These are phyloP conservation scores for Pterobdella sp. DNA, from an alignment of 2,888 invertebrate genomes.

Conservation along the genomic window DNA sequence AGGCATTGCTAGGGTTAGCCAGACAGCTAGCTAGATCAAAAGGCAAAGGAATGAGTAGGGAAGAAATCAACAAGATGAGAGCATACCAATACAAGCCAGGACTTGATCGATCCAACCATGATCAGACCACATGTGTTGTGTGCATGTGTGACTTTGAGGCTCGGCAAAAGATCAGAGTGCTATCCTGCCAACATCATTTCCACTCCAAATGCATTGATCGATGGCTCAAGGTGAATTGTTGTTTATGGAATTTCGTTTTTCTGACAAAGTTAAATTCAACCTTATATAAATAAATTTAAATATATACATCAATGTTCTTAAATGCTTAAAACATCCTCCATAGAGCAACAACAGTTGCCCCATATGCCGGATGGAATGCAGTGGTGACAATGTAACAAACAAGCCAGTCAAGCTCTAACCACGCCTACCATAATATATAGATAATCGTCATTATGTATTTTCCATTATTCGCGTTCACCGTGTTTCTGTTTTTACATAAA, in stretches of 20 bases:
- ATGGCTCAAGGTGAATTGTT: constrained; percentile 27
- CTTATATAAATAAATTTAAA: background rate
- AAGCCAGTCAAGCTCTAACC: no score
- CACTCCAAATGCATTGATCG: constrained; percentile 30
- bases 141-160: constrained; percentile 31
- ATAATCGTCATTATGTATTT: no score
- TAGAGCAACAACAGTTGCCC: constrained; percentile 28
- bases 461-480: no score
- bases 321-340: background rate
- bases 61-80: constrained; percentile 23
- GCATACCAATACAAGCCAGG: constrained; percentile 26
- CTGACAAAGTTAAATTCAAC: background rate
- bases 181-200: constrained; percentile 30
- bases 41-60: constrained; percentile 25
- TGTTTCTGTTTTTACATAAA: no score
- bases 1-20: constrained; percentile 29
- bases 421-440: no score
- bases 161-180: constrained; percentile 25
- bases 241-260: no score
- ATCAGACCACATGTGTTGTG: constrained; percentile 25
- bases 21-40: constrained; percentile 25
- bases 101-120: constrained; percentile 17
- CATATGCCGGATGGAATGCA: constrained; percentile 23
- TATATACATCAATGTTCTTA: background rate
- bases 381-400: no score